Evolutionary conservation across 1,140 invertebrate species (phyloP).

Genomic region (Scaptomyza graminum): DNA sequence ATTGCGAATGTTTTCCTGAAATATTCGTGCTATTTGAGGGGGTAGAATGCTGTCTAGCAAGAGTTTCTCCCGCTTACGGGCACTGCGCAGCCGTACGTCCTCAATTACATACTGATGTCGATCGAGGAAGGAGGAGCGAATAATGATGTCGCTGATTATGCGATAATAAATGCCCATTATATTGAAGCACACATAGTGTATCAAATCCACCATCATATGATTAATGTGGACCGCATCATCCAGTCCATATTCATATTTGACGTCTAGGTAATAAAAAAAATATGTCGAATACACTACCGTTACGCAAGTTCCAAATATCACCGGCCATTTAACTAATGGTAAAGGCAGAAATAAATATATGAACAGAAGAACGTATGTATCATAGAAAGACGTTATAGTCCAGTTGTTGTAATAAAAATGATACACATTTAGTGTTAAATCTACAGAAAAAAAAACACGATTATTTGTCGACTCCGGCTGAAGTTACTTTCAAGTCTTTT

Average conservation of each 20-base stretch:
- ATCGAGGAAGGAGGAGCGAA: constrained; percentile 93
- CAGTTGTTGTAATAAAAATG: neutral
- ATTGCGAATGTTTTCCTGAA: constrained; percentile 89
- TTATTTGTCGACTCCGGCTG: neutral
- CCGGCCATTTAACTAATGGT: constrained; percentile 4
- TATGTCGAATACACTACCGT: constrained; percentile 49
- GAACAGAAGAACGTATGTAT: constrained; percentile 5
- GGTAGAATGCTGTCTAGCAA: constrained; percentile 94
- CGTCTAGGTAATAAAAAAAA: constrained; percentile 86
- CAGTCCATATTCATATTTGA: constrained; percentile 60
- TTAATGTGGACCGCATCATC: constrained; percentile 1
- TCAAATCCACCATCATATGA: constrained; percentile 86
- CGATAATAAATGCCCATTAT: constrained; percentile 92
- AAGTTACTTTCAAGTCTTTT: too few species aligned
- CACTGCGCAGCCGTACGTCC: constrained; percentile 90
- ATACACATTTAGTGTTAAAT: neutral
- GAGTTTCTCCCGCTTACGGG: constrained; percentile 93
- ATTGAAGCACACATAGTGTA: constrained; percentile 91
- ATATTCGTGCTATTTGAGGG: constrained; percentile 91
- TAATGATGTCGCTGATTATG: constrained; percentile 92
- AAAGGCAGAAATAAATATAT: constrained; percentile 21
- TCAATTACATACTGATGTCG: constrained; percentile 93
- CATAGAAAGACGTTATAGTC: neutral
- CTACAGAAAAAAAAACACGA: neutral
- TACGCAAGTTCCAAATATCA: neutral